Conservation (phyloP, 2,113 vertebrate species). For the Alaudala cheleensis region DNA sequence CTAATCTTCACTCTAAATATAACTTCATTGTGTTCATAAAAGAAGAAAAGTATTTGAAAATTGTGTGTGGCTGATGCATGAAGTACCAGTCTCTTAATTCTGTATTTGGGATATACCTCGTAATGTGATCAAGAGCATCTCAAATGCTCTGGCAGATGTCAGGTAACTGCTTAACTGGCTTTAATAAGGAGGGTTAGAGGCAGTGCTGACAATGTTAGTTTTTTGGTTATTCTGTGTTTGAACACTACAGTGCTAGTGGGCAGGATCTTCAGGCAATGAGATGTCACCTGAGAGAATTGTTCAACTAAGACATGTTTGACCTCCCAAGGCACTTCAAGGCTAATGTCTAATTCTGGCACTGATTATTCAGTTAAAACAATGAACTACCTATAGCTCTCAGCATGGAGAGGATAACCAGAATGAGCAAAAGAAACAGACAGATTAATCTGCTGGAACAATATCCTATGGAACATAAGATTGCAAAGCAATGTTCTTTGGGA, state of each 20-base stretch:
- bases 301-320: not conserved
- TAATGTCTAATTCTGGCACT: not conserved
- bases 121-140: not conserved
- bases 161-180: not conserved
- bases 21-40: not conserved
- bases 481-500: not conserved
- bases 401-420: not conserved
- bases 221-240: not conserved
- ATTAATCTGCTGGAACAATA: constrained; percentile 1
- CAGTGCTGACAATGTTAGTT: not conserved
- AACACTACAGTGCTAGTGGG: not conserved
- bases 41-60: not conserved
- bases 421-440: not conserved
- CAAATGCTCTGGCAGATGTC: not conserved
- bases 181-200: not conserved
- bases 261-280: not conserved
- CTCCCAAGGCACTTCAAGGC: not conserved
- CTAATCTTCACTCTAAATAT: not conserved
- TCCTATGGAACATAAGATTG: not conserved
- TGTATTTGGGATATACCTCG: not conserved
- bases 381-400: not conserved
- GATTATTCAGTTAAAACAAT: not conserved
- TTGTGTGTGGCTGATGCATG: not conserved
- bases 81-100: not conserved
- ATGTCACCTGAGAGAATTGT: not conserved